A percentile compares a stretch with the other conserved stretches of the same genome.
Evolutionary conservation across 2,888 invertebrate genomes (phyloP).

Genomic region (Eristalinus aeneus): DNA sequence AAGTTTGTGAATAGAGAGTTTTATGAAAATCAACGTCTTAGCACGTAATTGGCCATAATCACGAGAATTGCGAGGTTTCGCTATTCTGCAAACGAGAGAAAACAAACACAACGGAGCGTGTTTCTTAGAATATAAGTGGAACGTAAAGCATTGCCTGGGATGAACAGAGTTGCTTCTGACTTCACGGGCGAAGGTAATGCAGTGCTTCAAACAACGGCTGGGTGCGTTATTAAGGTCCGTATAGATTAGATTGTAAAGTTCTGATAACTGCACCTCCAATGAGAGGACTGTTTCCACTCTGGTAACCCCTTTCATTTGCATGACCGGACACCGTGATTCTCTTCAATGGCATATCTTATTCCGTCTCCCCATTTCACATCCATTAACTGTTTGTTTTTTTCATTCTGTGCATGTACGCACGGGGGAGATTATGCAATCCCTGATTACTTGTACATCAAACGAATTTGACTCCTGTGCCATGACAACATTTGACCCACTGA

Average conservation of each 20-base stretch:
- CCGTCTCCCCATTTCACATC: background rate
- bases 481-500: background rate
- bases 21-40: constrained; percentile 30
- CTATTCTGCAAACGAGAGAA: background rate
- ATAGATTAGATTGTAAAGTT: background rate
- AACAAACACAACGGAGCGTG: background rate
- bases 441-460: background rate
- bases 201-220: background rate
- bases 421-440: background rate
- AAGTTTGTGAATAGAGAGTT: constrained; percentile 9
- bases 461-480: background rate
- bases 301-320: too few species aligned
- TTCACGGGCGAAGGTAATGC: background rate
- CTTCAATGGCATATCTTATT: background rate
- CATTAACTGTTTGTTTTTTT: background rate
- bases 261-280: background rate
- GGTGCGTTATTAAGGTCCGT: background rate
- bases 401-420: background rate
- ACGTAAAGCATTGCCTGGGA: background rate
- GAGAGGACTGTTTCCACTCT: background rate
- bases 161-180: constrained; percentile 1
- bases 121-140: constrained; percentile 7
- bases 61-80: constrained; percentile 51
- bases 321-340: background rate
- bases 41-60: constrained; percentile 56